A percentile compares a stretch with the other conserved stretches of the same genome.
These are phyloP conservation scores for Agonum fuliginosum DNA, from an alignment of 2,888 invertebrate species.

Conservation along the genomic window DNA sequence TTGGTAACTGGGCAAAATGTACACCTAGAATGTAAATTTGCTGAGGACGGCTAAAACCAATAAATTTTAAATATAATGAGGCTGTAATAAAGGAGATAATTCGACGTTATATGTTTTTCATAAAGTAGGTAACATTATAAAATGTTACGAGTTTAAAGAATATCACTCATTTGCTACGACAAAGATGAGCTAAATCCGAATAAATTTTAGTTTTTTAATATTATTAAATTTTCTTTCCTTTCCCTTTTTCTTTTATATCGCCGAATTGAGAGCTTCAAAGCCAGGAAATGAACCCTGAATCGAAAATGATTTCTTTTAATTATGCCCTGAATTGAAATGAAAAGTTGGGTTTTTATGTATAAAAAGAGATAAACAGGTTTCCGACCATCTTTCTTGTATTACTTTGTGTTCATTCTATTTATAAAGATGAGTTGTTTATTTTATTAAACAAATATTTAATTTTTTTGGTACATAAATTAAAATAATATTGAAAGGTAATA, in stretches of 20 bases:
- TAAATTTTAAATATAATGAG: background rate
- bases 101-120: no score
- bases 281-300: slow-evolving; percentile 26
- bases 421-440: slow-evolving; percentile 25
- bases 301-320: slow-evolving; percentile 20
- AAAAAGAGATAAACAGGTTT: slow-evolving; percentile 8
- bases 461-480: background rate
- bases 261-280: background rate
- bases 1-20: slow-evolving; percentile 9
- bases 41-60: background rate
- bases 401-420: background rate
- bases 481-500: background rate
- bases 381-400: background rate
- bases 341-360: slow-evolving; percentile 24
- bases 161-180: no score
- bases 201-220: background rate
- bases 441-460: slow-evolving; percentile 6
- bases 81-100: background rate
- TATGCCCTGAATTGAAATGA: slow-evolving; percentile 11
- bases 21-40: slow-evolving; percentile 11
- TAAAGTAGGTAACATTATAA: no score
- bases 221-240: background rate
- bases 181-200: background rate
- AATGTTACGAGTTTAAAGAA: no score
- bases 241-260: background rate